These are phyloP conservation scores for Diadumene lineata DNA, from an alignment of 92 coral and sea anemone genomes.

Conservation along the genomic window DNA sequence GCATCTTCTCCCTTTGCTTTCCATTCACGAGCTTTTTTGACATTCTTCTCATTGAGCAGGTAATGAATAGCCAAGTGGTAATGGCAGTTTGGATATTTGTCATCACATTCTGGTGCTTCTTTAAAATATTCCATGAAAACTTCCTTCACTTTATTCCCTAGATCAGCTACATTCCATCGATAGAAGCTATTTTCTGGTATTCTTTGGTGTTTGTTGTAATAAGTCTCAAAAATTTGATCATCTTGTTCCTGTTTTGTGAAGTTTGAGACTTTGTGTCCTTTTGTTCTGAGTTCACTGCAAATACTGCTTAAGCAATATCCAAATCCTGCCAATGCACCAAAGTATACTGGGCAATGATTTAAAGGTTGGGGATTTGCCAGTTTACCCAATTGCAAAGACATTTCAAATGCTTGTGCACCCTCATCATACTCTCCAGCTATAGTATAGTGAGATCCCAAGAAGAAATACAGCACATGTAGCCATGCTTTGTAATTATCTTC, in stretches of 20 bases:
- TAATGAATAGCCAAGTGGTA: constrained; percentile 62
- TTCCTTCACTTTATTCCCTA: constrained; percentile 25
- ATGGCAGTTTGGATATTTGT: constrained; percentile 64
- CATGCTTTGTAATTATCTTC: constrained; percentile 64
- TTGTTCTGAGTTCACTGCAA: neutral
- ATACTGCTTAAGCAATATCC: constrained; percentile 28
- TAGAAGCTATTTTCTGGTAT: neutral
- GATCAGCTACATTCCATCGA: constrained; percentile 17
- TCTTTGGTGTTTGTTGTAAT: constrained; percentile 3
- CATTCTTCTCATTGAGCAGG: neutral
- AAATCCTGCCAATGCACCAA: constrained; percentile 58
- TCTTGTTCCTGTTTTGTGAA: neutral
- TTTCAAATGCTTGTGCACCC: constrained; percentile 71
- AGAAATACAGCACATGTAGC: constrained; percentile 54
- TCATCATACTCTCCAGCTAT: constrained; percentile 3
- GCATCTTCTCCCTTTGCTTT: constrained; percentile 72
- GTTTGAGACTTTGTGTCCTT: neutral
- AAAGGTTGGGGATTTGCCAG: constrained; percentile 51
- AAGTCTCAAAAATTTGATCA: neutral
- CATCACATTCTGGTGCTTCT: constrained; percentile 66
- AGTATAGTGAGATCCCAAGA: constrained; percentile 44
- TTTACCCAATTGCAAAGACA: constrained; percentile 47
- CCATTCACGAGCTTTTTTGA: constrained; percentile 22
- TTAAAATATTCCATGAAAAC: constrained; percentile 44
- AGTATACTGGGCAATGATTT: constrained; percentile 44